These are phyloP conservation scores for Hippocampus abdominalis DNA, from an alignment of 2,113 vertebrate genomes.

Conservation along the genomic window DNA sequence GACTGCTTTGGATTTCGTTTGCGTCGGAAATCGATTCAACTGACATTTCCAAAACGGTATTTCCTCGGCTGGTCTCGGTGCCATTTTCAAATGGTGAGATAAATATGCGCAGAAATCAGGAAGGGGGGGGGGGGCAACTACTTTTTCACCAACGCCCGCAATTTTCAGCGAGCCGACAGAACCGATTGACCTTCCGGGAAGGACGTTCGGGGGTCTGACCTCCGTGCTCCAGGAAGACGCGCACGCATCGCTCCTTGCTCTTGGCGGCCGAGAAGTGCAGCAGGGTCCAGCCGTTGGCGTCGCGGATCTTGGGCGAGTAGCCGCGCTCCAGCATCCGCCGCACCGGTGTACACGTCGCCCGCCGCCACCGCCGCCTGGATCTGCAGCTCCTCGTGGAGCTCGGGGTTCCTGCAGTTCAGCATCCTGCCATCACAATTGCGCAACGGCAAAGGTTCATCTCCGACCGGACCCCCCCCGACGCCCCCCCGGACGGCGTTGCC, in stretches of 20 bases:
- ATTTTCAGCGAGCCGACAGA: no score
- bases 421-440: constrained; percentile 84
- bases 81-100: no score
- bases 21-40: no score
- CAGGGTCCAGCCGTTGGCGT: constrained; percentile 97
- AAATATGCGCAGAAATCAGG: no score
- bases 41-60: no score
- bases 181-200: no score
- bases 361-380: constrained; percentile 96
- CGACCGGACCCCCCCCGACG: constrained; percentile 47
- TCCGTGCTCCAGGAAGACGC: constrained; percentile 97
- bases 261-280: constrained; percentile 96
- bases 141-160: no score
- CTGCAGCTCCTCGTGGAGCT: constrained; percentile 97
- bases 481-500: no score
- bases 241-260: constrained; percentile 94
- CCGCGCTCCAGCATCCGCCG: constrained; percentile 96
- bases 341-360: constrained; percentile 93
- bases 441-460: constrained; percentile 73
- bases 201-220: constrained; percentile 72
- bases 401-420: constrained; percentile 97
- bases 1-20: no score
- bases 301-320: constrained; percentile 92
- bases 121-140: no score
- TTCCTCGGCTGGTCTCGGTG: no score